Evolutionary conservation across 2,888 invertebrate genomes (phyloP).

Genomic region (Microctonus hyperodae): DNA sequence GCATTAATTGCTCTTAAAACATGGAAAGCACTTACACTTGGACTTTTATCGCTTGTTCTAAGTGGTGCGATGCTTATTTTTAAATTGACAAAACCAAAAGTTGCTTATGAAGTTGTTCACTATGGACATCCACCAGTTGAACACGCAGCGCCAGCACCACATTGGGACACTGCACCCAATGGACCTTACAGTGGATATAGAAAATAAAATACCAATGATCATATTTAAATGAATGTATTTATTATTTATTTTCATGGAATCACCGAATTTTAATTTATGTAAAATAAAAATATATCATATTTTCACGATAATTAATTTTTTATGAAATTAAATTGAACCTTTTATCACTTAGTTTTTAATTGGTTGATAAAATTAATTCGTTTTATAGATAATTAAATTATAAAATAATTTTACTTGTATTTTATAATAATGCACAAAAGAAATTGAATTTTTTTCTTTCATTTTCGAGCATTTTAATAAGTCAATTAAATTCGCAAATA

Average conservation of each 20-base stretch:
- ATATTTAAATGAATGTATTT: constrained; percentile 36
- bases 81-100: constrained; percentile 87
- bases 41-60: constrained; percentile 81
- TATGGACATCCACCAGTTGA: constrained; percentile 77
- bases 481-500: background rate
- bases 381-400: too few relatives aligned
- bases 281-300: constrained; percentile 46
- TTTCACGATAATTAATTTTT: constrained; percentile 36
- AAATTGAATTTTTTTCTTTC: too few relatives aligned
- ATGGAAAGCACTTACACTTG: constrained; percentile 88
- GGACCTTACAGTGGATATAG: constrained; percentile 60
- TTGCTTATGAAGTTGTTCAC: constrained; percentile 88
- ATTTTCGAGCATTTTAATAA: too few relatives aligned
- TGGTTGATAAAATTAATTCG: background rate
- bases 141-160: constrained; percentile 65
- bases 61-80: constrained; percentile 87
- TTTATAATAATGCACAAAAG: too few relatives aligned
- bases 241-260: constrained; percentile 50
- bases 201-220: constrained; percentile 44
- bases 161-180: constrained; percentile 60
- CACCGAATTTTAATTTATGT: constrained; percentile 45
- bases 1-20: constrained; percentile 86
- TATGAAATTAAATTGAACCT: background rate
- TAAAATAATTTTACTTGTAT: too few relatives aligned
- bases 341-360: background rate